phyloP scores from a whole-genome alignment of 2,113 vertebrate genomes.

The Cyphomyrus plagiostoma region DNA sequence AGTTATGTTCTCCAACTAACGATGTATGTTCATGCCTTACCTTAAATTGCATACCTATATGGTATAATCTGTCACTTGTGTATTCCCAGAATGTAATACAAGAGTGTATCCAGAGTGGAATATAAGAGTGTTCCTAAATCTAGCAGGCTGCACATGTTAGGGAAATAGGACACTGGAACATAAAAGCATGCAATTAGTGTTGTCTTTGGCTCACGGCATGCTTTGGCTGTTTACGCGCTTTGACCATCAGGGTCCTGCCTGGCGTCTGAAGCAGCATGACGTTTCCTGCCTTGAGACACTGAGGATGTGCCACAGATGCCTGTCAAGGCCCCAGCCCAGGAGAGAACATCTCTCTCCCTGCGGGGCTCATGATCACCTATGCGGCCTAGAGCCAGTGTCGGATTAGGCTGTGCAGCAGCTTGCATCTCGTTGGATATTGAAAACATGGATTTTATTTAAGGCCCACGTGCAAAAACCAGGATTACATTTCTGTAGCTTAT shows the following conservation, averaged over 20 bases:
- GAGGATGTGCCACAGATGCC: background rate
- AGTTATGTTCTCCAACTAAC: background rate
- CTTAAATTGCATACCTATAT: background rate
- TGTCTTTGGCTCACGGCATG: background rate
- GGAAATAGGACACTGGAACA: background rate
- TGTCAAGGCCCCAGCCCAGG: background rate
- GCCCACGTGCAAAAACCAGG: background rate
- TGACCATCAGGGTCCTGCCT: background rate
- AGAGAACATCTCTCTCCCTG: background rate
- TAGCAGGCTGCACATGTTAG: background rate
- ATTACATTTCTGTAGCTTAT: background rate
- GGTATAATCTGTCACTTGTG: background rate
- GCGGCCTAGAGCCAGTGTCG: background rate
- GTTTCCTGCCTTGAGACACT: background rate
- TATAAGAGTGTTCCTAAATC: background rate
- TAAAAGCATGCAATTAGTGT: background rate
- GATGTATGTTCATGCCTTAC: background rate
- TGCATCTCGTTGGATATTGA: background rate
- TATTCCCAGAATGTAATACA: background rate
- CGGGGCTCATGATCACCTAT: background rate
- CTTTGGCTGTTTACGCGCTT: background rate
- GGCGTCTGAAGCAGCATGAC: background rate
- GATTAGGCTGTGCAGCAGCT: background rate
- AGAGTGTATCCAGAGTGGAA: background rate
- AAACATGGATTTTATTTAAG: slow-evolving; percentile 2